Percentiles rank a stretch among this genome's conserved stretches.
Conservation (phyloP, 2,888 invertebrate genomes). For the Euproctis similis region DNA sequence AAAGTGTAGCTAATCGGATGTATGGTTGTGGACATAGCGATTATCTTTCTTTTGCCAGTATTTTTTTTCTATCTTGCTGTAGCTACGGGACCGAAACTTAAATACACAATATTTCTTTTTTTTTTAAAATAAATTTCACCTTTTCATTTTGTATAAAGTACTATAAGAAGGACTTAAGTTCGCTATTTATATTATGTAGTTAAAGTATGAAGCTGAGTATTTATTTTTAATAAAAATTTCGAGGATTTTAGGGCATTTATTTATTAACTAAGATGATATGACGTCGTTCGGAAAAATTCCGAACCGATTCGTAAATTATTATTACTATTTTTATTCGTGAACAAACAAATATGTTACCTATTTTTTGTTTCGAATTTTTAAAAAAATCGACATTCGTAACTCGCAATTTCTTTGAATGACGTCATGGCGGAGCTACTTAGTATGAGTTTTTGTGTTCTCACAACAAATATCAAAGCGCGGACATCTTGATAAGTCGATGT, state of each 20-base stretch:
- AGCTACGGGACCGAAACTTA: conserved; percentile 41
- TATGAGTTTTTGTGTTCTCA: conserved; percentile 65
- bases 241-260: conserved; percentile 48
- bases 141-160: conserved; percentile 64
- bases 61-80: conserved; percentile 23
- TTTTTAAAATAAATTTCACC: too few species aligned
- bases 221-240: conserved; percentile 55
- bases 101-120: conserved; percentile 28
- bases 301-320: too few species aligned
- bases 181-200: conserved; percentile 63
- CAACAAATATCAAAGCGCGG: conserved; percentile 72
- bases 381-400: conserved; percentile 1
- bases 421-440: conserved; percentile 38
- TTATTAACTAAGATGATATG: conserved; percentile 41
- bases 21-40: conserved; percentile 55
- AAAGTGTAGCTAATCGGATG: conserved; percentile 52
- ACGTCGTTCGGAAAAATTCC: conserved; percentile 32
- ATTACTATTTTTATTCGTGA: too few species aligned
- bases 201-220: conserved; percentile 60
- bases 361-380: conserved; percentile 7
- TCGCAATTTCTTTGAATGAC: conserved; percentile 30
- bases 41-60: conserved; percentile 23
- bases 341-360: too few species aligned
- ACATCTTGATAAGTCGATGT: conserved; percentile 50
- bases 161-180: conserved; percentile 53